Evolutionary conservation across 2,113 vertebrate species (phyloP), one percentile per base, ranked within the genome.

Genomic region (Loxodonta africana): DNA sequence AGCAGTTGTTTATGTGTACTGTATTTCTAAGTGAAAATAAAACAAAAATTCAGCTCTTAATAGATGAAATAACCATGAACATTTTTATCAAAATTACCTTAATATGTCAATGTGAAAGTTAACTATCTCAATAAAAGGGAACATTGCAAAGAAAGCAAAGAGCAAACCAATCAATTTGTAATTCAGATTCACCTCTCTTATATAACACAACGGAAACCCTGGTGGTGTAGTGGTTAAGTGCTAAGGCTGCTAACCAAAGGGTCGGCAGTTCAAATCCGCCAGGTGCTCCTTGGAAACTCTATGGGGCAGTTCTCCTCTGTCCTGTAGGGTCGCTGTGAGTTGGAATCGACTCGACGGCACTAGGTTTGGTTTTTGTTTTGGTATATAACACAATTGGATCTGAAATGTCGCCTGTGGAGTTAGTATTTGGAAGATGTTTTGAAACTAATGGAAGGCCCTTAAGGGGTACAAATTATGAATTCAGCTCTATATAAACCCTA

Each of bases 121-220:
- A 44, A 28, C 2, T 9, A 0, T 8, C 15, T 82, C 63, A 6
- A 0, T 18, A 17, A 60, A 2, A 41, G 21, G 83, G 63, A 73
- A 10, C 12, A 1, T 2, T 9, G 17, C 17, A 12, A 26, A 77
- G 51, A 44, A n/a, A 41, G 46, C 23, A 46, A 57, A 48, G 60
- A 30, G 33, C 4, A 28, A 4, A 5, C 4, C 57, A 0, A 14
- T 21, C 4, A 8, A 21, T 12, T 33, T 57, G 60, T 12, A 26
- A n/a, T 8, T 44, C 53, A 21, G 1, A 51, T 11, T 46, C 7
- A 63, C 0, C 20, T 12, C 0, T 23, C 5, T 1, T 0, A 0
- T 11, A 2, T 23, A 17, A 30, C 6, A 28, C 53, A 11, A 30
- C 37, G 37, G 37, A 37, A 37, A 37, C 37, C 37, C 37, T 37